phyloP scores from a whole-genome alignment of 2,888 invertebrate genomes.

The Andrena marginata region DNA sequence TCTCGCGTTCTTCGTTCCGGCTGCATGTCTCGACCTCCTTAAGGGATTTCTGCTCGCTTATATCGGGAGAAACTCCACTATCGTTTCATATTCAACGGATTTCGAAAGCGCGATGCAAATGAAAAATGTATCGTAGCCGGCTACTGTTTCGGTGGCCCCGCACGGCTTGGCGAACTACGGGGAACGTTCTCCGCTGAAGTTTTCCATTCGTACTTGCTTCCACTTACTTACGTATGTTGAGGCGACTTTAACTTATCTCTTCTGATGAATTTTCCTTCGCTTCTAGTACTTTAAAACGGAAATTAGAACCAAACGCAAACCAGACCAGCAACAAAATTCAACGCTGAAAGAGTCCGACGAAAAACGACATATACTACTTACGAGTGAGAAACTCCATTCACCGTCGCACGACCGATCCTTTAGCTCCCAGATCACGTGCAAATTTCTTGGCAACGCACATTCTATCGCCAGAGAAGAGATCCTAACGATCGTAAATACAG shows the following conservation, averaged over 20 bases:
- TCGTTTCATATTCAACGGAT: slow-evolving; percentile 59
- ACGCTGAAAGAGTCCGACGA: too few relatives aligned
- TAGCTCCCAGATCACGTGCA: background rate
- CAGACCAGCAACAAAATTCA: too few relatives aligned
- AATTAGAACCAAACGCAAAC: too few relatives aligned
- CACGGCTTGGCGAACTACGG: background rate
- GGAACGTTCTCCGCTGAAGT: background rate
- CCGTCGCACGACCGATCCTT: too few relatives aligned
- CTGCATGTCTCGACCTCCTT: slow-evolving; percentile 48
- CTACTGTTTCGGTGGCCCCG: slow-evolving; percentile 12
- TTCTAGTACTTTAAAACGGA: too few relatives aligned
- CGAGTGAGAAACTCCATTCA: background rate
- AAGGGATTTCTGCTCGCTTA: slow-evolving; percentile 34
- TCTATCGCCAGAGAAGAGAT: background rate
- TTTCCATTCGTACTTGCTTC: background rate
- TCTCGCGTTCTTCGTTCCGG: background rate
- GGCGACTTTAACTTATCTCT: background rate
- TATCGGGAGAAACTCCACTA: slow-evolving; percentile 30
- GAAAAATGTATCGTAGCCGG: slow-evolving; percentile 53
- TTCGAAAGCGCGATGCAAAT: slow-evolving; percentile 32
- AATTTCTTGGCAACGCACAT: background rate
- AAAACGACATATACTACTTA: too few relatives aligned
- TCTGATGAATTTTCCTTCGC: background rate
- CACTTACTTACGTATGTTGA: slow-evolving; percentile 4
- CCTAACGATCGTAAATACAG: slow-evolving; percentile 54